These are phyloP conservation scores for Cephus nigrinus DNA, from an alignment of 2,888 invertebrate genomes.

Conservation along the genomic window DNA sequence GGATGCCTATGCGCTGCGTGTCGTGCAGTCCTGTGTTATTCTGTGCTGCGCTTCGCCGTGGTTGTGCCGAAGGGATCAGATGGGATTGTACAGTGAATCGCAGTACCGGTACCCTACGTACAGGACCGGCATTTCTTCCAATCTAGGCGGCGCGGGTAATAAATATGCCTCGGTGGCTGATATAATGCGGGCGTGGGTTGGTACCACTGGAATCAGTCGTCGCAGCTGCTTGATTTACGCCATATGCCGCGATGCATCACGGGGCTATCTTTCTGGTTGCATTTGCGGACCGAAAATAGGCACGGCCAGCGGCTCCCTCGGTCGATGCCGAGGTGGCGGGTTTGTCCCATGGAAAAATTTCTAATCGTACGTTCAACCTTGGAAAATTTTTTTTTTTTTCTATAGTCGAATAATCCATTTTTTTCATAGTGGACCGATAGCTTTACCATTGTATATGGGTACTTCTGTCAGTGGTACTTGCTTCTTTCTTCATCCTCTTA, in stretches of 20 bases:
- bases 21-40: background rate
- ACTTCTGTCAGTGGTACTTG: background rate
- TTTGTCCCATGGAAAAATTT: background rate
- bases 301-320: conserved; percentile 29
- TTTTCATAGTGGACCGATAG: background rate
- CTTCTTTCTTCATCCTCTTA: background rate
- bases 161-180: conserved; percentile 50
- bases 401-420: background rate
- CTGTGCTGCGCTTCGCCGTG: background rate
- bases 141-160: conserved; percentile 56
- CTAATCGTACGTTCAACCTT: background rate
- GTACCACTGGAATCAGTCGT: conserved; percentile 52
- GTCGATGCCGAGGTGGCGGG: background rate
- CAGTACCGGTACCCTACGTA: background rate
- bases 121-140: conserved; percentile 50
- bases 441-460: background rate
- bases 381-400: background rate
- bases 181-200: conserved; percentile 18
- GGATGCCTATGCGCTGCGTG: background rate
- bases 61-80: background rate
- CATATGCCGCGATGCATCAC: conserved; percentile 51
- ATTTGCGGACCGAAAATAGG: conserved; percentile 56
- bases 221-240: conserved; percentile 63
- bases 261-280: conserved; percentile 53
- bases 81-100: background rate